Conservation (phyloP, 2,113 vertebrate genomes). For the Oceanites oceanicus region DNA sequence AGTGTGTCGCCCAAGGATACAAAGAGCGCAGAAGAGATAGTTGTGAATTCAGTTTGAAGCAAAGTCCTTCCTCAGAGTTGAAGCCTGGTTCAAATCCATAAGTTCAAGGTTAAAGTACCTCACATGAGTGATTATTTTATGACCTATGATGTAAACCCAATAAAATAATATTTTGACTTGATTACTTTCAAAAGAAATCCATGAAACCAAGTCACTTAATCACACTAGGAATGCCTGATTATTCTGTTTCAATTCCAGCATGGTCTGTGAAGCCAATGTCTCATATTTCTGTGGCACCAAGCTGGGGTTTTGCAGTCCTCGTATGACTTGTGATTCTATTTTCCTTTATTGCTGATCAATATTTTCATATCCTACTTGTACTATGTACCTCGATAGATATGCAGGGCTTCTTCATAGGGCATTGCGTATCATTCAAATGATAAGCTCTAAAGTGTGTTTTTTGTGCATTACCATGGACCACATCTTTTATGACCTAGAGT, state of each 20-base stretch:
- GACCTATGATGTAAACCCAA: neutral
- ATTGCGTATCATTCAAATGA: neutral
- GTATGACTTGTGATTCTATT: slow-evolving; percentile 37
- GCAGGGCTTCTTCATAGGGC: neutral
- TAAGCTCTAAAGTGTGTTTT: neutral
- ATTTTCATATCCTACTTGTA: neutral
- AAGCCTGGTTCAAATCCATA: neutral
- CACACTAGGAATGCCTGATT: slow-evolving; percentile 39
- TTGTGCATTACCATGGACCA: neutral
- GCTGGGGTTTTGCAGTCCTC: neutral
- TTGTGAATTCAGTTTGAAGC: neutral
- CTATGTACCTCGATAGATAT: slow-evolving; percentile 9
- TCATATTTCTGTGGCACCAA: neutral
- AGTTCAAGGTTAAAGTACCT: slow-evolving; percentile 28
- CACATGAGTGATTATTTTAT: neutral
- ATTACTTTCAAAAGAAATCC: neutral
- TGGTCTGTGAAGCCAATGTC: slow-evolving; percentile 30
- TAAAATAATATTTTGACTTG: slow-evolving; percentile 7
- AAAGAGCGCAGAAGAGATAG: neutral
- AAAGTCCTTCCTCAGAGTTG: neutral
- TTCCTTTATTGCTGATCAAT: slow-evolving; percentile 40
- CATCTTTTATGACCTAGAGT: neutral
- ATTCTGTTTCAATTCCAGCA: slow-evolving; percentile 20
- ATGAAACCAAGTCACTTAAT: slow-evolving; percentile 47
- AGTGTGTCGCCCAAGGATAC: neutral